These are phyloP conservation scores for Ctenodactylus gundi DNA, from an alignment of 2,113 vertebrate genomes.

Conservation along the genomic window DNA sequence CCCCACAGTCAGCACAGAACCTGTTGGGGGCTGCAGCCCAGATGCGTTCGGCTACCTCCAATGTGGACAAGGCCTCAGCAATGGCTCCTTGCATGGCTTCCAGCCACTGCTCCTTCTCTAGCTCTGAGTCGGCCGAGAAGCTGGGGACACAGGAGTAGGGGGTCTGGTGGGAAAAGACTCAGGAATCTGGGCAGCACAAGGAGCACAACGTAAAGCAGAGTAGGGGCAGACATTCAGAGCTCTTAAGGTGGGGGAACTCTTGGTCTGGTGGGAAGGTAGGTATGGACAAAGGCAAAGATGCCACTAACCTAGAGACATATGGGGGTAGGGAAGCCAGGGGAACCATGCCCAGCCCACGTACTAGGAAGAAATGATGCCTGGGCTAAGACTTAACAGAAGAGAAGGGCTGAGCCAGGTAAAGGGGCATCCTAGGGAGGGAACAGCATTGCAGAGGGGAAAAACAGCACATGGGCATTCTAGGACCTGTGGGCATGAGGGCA, in stretches of 20 bases:
- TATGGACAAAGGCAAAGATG: background rate
- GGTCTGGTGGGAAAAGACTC: background rate
- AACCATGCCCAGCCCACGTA: background rate
- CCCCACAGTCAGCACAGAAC: constrained; percentile 91
- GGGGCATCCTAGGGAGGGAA: background rate
- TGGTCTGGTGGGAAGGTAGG: background rate
- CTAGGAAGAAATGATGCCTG: background rate
- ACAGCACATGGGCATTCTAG: background rate
- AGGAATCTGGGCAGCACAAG: background rate
- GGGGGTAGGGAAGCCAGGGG: no score
- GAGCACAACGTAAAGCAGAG: background rate
- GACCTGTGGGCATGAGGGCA: background rate
- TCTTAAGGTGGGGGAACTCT: background rate
- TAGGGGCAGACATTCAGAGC: background rate
- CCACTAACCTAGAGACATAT: fast-evolving
- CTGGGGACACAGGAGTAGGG: constrained; percentile 78
- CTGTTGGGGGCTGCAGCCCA: constrained; percentile 90
- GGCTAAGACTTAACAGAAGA: background rate
- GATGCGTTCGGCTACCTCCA: constrained; percentile 90
- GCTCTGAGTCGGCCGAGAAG: constrained; percentile 91
- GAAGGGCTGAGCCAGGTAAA: background rate
- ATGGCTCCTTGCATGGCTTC: constrained; percentile 91
- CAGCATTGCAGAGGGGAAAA: background rate
- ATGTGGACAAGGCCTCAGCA: constrained; percentile 91
- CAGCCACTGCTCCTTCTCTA: constrained; percentile 92